Percentiles rank a stretch among this genome's conserved stretches.
phyloP scores from a whole-genome alignment of 2,797 vertebrate genomes.

The Peromyscus melanophrys region DNA sequence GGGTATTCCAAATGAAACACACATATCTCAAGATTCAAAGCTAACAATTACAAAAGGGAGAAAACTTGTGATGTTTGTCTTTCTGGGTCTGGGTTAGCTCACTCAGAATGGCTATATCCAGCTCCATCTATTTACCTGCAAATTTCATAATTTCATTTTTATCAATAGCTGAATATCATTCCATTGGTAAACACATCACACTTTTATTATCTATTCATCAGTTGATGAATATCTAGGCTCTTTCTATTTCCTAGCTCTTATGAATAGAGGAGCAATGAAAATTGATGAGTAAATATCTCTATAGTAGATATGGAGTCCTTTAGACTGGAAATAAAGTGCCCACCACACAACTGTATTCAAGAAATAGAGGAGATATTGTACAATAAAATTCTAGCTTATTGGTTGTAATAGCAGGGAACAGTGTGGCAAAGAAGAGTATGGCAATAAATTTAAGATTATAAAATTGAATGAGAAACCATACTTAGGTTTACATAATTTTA shows the following conservation, averaged over 20 bases:
- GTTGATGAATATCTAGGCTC: neutral
- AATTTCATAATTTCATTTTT: neutral
- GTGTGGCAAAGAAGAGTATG: neutral
- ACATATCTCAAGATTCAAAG: neutral
- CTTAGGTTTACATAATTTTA: conserved; percentile 21
- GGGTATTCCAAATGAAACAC: neutral
- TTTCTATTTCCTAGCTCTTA: neutral
- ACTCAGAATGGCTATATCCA: neutral
- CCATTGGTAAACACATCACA: neutral
- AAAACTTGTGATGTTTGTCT: neutral
- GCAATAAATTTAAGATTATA: conserved; percentile 36
- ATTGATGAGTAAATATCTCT: neutral
- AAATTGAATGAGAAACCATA: conserved; percentile 51
- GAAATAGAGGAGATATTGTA: conserved; percentile 26
- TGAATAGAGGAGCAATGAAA: neutral
- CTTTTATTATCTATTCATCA: neutral
- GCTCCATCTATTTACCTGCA: neutral
- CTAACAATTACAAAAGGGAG: neutral
- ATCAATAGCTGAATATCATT: neutral
- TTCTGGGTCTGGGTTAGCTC: neutral
- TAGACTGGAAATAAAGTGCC: conserved; percentile 53
- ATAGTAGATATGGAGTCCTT: neutral
- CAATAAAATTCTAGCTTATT: conserved; percentile 59
- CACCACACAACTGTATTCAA: conserved; percentile 38
- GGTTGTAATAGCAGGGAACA: conserved; percentile 29